phyloP scores from a whole-genome alignment of 1,140 invertebrate genomes.

The Steinernema feltiae region DNA sequence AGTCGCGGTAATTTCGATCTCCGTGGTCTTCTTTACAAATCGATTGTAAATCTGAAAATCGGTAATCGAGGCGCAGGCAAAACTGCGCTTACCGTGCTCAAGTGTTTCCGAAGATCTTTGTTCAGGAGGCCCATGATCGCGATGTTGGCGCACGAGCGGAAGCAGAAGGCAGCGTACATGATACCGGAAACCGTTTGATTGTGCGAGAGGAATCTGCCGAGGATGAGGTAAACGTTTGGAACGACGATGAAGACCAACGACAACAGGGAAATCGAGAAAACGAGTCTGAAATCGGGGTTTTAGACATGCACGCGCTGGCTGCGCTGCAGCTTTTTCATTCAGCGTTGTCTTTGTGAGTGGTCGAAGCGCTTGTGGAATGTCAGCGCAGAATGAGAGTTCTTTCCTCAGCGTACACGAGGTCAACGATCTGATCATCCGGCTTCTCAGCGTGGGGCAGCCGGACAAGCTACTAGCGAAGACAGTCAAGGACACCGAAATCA shows the following conservation, averaged over 20 bases:
- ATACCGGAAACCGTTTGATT: neutral
- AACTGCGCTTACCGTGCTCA: neutral
- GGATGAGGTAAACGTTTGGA: neutral
- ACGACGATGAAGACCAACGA: constrained; percentile 1
- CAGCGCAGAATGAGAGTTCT: neutral
- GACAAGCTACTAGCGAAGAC: neutral
- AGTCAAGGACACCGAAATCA: neutral
- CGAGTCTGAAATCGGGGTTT: neutral
- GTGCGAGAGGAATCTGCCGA: neutral
- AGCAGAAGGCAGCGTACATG: neutral
- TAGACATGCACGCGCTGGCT: neutral
- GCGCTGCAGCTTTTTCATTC: neutral
- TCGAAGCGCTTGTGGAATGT: neutral
- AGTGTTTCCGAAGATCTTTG: neutral
- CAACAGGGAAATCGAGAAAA: neutral
- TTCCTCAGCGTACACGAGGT: neutral
- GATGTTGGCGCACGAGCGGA: neutral
- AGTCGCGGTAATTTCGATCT: neutral
- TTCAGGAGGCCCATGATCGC: neutral
- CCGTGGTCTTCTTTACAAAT: neutral
- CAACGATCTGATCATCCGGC: neutral
- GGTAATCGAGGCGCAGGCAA: neutral
- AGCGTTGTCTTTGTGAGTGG: neutral
- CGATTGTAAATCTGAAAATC: neutral
- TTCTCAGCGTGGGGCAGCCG: neutral